These are phyloP conservation scores for Drymonia ruficornis DNA, from an alignment of 2,888 invertebrate genomes.

Conservation along the genomic window DNA sequence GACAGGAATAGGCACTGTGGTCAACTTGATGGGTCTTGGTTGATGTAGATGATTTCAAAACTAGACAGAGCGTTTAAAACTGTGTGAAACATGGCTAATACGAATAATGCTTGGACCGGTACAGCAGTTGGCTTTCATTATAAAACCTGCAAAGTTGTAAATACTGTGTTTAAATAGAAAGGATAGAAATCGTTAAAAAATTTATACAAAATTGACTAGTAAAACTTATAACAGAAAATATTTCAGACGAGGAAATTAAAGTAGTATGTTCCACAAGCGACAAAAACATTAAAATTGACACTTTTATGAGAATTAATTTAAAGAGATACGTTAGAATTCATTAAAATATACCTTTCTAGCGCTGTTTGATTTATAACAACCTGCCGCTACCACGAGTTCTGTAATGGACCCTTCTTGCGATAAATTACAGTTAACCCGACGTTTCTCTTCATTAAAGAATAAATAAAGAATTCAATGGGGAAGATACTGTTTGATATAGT, in stretches of 20 bases:
- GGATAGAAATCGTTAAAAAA: no score
- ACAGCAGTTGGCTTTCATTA: no score
- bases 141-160: no score
- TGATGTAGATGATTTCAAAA: constrained; percentile 20
- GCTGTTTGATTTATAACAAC: constrained; percentile 24
- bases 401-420: constrained; percentile 23
- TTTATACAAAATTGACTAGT: no score
- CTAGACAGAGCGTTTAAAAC: not conserved
- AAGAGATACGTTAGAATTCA: not conserved
- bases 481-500: not conserved
- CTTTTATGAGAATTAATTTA: not conserved
- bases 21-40: constrained; percentile 33
- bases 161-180: no score
- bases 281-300: not conserved
- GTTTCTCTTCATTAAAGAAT: constrained; percentile 16
- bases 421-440: constrained; percentile 35
- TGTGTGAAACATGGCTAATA: no score
- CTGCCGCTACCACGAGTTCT: constrained; percentile 4
- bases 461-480: not conserved
- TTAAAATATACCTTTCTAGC: constrained; percentile 5
- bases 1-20: constrained; percentile 35
- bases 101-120: no score
- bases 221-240: no score
- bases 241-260: not conserved
- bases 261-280: not conserved